Evolutionary conservation across 2,113 vertebrate genomes (phyloP), one percentile per base, ranked within the genome.

Genomic region (Hemiscyllium ocellatum): DNA sequence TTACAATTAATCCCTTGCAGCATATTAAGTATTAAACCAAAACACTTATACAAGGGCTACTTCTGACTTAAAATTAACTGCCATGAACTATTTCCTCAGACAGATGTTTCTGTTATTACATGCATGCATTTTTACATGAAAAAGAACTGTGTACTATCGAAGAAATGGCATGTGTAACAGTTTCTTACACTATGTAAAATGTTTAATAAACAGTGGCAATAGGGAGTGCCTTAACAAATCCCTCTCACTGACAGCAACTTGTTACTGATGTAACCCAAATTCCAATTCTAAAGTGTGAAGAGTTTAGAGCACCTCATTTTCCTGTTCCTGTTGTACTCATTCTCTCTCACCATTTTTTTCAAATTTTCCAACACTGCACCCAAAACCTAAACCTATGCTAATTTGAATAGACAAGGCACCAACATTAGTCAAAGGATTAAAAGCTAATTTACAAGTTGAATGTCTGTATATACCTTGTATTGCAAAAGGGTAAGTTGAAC

Each of bases 21-120:
- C 98, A 98, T 98, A 98, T 98, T 97, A 98, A 98, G 96, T 98
- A 97, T 98, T 98, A 98, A 96, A 76, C 96, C 96, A 96, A 97
- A 97, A 96, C 96, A 98, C 98, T 98, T 98, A 97, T 98, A 97
- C 98, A 98, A 98, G 97, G 97, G 97, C 96, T 97, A 96, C 68
- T 72, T 95, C 68, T 72, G 42, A 52, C 69, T 13, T 52, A 29
- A 95, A 47, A 70, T 17, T 37, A 69, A 91, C 52, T 91, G 87
- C 91, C 65, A 94, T 50, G 42, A 70, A 47, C 37, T 70, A 70
- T 94, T 94, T 66, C 94, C 94, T 52, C 66, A 95, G 94, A 95
- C 94, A 95, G 94, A 50, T 95, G 94, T 69, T 70, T 90, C 87
- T 95, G 69, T 52, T 95, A 52, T 72, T 72, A 95, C 94, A 50